Base-by-base conservation (phyloP, 2,113 vertebrate genomes). In the Tetrao urogallus region DNA sequence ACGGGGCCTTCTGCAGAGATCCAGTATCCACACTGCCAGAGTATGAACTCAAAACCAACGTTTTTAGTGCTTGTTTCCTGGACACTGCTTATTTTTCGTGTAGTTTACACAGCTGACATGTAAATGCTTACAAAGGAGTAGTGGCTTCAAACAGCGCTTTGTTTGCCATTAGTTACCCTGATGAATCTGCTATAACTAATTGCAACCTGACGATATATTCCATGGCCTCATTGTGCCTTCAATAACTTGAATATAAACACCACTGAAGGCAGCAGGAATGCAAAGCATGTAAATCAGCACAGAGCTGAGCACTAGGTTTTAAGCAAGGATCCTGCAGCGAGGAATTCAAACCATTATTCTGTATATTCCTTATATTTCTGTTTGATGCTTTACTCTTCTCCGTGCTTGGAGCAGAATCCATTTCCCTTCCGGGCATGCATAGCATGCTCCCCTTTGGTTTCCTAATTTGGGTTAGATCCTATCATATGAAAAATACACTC, bases 391-490 rank as follows among this genome's bases (percentile, higher is more conserved):
- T 91, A 88, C 71, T 69, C 66, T 82, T 47, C 67, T 91, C 73
- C 2, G 0, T 61, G 85, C 94, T 95, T 60, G 1, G 11, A 82
- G 92, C 88, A 83, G 84, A 67, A 85, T 89, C 2, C 36, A 74
- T 82, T 95, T 87, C 78, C 86, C 95, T 93, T 91, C 83, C 38
- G 88, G 95, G 84, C 88, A 82, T 73, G 42, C 43, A 80, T 32
- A 89, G 67, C 52, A 87, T 80, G 86, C 86, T 86, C 90, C 81
- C 92, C 84, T 93, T 96, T 95, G 64, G 93, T 91, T 95, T 77
- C 91, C 79, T 92, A 95, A 97, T 96, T 97, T 96, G 90, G 82
- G 80, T 94, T 97, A 97, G 80, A 94, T 80, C 61, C 76, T 9
- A 2, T 90, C 94, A 89, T 94, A 57, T 58, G 80, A 90, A 93